Conservation (phyloP, 2,888 invertebrate species). For the Terebella lapidaria region DNA sequence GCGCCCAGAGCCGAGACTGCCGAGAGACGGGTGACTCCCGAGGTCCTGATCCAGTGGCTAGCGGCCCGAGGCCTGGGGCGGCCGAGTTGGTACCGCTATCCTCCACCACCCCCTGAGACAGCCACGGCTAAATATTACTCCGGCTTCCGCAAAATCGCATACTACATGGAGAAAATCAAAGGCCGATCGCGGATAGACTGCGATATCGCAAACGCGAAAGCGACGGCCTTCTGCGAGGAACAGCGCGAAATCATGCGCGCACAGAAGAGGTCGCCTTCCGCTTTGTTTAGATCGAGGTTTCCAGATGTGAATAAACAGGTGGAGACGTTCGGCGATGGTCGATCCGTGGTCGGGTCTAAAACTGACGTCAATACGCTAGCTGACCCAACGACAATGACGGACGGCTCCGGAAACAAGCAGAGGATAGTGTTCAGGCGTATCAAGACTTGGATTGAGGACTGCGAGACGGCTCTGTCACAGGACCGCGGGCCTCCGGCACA, state of each 20-base stretch:
- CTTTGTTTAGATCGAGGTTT: not conserved
- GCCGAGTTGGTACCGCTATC: not conserved
- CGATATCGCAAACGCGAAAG: not conserved
- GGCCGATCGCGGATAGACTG: not conserved
- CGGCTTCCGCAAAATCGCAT: not conserved
- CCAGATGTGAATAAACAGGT: not conserved
- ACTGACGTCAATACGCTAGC: not conserved
- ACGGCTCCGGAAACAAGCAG: not conserved
- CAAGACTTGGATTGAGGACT: not conserved
- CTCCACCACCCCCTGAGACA: not conserved
- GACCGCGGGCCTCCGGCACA: too few species aligned
- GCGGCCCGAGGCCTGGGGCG: not conserved
- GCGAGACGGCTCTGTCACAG: too few species aligned
- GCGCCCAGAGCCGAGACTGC: too few species aligned
- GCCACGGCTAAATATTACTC: not conserved
- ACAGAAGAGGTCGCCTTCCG: not conserved
- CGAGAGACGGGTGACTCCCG: not conserved
- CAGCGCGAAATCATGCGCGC: not conserved
- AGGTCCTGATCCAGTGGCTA: not conserved
- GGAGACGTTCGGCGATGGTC: not conserved
- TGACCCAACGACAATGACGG: not conserved
- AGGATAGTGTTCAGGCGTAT: not conserved
- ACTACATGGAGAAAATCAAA: not conserved
- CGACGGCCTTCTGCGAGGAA: not conserved
- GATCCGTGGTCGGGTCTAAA: not conserved